Conservation (phyloP, 2,113 vertebrate species). For the Macaca mulatta region DNA sequence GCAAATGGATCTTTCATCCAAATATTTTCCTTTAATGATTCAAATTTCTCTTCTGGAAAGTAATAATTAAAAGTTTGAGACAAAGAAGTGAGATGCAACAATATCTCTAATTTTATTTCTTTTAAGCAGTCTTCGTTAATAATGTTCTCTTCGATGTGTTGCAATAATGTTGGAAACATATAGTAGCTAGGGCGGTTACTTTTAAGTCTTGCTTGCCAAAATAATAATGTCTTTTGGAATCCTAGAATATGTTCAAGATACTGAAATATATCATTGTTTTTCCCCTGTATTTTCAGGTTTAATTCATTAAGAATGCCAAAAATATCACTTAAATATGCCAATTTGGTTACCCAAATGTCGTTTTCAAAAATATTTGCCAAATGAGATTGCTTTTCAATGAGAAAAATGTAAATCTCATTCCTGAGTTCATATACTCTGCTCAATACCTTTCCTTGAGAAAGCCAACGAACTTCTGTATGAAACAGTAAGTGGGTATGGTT, state of each 20-base stretch:
- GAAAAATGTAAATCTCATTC: slow-evolving; percentile 52
- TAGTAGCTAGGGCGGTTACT: neutral
- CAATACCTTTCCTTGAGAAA: slow-evolving; percentile 33
- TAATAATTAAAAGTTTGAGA: slow-evolving; percentile 28
- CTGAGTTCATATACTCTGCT: slow-evolving; percentile 28
- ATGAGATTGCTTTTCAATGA: slow-evolving; percentile 41
- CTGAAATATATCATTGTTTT: slow-evolving; percentile 10
- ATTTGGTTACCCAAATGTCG: slow-evolving; percentile 44
- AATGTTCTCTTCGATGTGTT: slow-evolving; percentile 31
- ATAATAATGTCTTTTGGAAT: slow-evolving; percentile 15
- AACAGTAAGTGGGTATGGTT: slow-evolving; percentile 4
- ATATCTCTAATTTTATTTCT: slow-evolving; percentile 18
- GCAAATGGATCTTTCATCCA: slow-evolving; percentile 42
- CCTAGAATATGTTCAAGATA: neutral
- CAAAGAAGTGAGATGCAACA: slow-evolving; percentile 30
- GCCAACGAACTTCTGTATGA: slow-evolving; percentile 6
- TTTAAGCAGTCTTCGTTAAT: slow-evolving; percentile 9
- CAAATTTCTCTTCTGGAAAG: slow-evolving; percentile 42
- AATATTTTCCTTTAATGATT: slow-evolving; percentile 11
- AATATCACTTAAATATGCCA: slow-evolving; percentile 51
- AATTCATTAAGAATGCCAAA: slow-evolving; percentile 47
- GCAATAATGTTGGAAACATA: slow-evolving; percentile 18
- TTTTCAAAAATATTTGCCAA: slow-evolving; percentile 39
- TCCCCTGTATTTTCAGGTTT: slow-evolving; percentile 1
- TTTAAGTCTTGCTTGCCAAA: slow-evolving; percentile 26